Evolutionary conservation across 2,888 invertebrate genomes (phyloP).

Genomic region (Pachycephus smyrnensis): DNA sequence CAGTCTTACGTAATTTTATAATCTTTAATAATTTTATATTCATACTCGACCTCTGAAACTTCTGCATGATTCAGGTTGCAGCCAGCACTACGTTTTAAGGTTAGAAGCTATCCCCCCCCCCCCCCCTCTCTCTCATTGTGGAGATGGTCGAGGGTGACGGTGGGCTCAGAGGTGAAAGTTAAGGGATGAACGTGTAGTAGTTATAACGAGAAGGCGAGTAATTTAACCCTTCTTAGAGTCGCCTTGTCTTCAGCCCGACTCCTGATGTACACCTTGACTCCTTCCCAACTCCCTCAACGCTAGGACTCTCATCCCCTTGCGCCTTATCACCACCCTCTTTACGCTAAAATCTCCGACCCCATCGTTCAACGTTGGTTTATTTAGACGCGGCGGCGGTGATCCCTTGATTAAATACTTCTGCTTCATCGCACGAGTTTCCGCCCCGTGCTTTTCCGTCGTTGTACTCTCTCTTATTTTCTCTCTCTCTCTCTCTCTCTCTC

Average conservation of each 20-base stretch:
- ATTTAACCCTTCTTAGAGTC: conserved; percentile 58
- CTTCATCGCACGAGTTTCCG: conserved; percentile 33
- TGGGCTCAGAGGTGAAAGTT: conserved; percentile 23
- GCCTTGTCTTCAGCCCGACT: conserved; percentile 46
- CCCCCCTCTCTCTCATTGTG: background rate
- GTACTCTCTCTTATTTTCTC: conserved; percentile 11
- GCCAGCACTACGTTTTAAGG: background rate
- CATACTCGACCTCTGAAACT: background rate
- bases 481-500: conserved; percentile 13
- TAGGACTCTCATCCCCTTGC: conserved; percentile 20
- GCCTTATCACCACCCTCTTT: conserved; percentile 51
- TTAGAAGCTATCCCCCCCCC: background rate
- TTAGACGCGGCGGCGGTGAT: conserved; percentile 54
- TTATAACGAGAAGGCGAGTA: conserved; percentile 54
- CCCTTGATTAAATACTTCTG: conserved; percentile 61
- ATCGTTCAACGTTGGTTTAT: conserved; percentile 59
- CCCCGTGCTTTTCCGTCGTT: conserved; percentile 11
- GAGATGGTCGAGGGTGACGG: conserved; percentile 12
- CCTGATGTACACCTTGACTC: conserved; percentile 1
- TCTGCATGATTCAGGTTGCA: background rate
- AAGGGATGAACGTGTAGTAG: conserved; percentile 35
- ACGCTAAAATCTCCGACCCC: conserved; percentile 53
- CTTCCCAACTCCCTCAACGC: conserved; percentile 21
- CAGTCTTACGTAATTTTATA: background rate
- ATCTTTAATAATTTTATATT: background rate